These are phyloP conservation scores for Caenorhabditis afra DNA, from an alignment of 2,888 invertebrate genomes.

Conservation along the genomic window DNA sequence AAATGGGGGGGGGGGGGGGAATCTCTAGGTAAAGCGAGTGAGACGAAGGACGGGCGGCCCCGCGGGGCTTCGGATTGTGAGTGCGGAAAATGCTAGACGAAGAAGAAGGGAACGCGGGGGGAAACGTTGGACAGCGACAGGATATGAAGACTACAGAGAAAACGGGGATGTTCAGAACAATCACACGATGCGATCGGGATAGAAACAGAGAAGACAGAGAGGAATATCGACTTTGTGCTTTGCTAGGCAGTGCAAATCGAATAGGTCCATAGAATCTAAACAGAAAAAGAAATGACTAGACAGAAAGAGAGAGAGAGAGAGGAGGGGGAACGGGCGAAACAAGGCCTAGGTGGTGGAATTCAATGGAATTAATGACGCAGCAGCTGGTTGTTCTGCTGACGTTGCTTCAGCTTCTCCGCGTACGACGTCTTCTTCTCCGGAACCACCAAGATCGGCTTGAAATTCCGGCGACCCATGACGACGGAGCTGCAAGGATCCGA, in stretches of 20 bases:
- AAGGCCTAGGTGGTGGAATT: neutral
- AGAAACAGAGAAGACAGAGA: neutral
- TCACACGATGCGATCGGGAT: conserved; percentile 28
- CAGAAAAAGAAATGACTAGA: conserved; percentile 28
- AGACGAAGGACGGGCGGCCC: conserved; percentile 15
- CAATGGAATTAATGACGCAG: conserved; percentile 23
- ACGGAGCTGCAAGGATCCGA: conserved; percentile 48
- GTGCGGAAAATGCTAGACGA: conserved; percentile 24
- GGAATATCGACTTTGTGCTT: neutral
- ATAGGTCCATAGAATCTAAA: conserved; percentile 33
- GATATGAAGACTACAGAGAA: conserved; percentile 47
- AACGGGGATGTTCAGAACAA: conserved; percentile 22
- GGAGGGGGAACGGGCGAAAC: conserved; percentile 11
- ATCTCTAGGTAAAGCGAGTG: conserved; percentile 29
- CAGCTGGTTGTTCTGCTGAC: conserved; percentile 6
- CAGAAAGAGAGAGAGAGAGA: no score
- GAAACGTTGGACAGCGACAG: conserved; percentile 75
- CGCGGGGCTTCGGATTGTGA: neutral
- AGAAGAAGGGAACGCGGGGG: conserved; percentile 76
- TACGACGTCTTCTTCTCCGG: conserved; percentile 65
- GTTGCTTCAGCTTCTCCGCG: conserved; percentile 64
- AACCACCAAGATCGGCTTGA: conserved; percentile 35
- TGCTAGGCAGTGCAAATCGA: conserved; percentile 22
- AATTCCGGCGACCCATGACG: conserved; percentile 41
- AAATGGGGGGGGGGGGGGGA: neutral